phyloP scores from a whole-genome alignment of 2,888 invertebrate genomes.

The Temnothorax ravouxi region DNA sequence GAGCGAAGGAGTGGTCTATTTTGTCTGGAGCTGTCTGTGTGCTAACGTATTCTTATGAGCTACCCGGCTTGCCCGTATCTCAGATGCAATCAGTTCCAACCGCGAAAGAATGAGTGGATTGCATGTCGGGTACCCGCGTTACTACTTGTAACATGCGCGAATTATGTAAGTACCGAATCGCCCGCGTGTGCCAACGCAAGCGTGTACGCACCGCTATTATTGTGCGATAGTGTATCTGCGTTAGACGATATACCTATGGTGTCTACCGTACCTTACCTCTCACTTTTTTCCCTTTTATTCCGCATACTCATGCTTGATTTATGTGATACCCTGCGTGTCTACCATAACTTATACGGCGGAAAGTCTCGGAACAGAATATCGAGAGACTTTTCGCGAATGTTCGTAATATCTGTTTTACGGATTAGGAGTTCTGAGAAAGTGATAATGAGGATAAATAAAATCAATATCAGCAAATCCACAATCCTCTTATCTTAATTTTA shows the following conservation, averaged over 20 bases:
- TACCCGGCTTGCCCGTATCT: conserved; percentile 20
- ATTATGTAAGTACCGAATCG: conserved; percentile 69
- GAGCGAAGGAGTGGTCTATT: conserved; percentile 34
- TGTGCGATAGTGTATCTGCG: conserved; percentile 59
- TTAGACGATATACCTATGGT: conserved; percentile 48
- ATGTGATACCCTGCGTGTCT: conserved; percentile 37
- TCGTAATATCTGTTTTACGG: not conserved
- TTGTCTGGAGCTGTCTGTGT: conserved; percentile 26
- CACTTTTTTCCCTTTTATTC: conserved; percentile 41
- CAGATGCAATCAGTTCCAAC: conserved; percentile 30
- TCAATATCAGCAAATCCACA: not conserved
- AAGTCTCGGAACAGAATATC: conserved; percentile 21
- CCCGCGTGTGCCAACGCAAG: conserved; percentile 23
- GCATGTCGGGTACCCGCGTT: conserved; percentile 45
- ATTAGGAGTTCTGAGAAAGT: not conserved
- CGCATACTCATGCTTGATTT: conserved; percentile 60
- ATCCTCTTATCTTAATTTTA: not conserved
- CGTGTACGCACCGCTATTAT: conserved; percentile 47
- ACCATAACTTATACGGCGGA: conserved; percentile 26
- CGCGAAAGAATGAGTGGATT: conserved; percentile 58
- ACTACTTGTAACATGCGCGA: conserved; percentile 60
- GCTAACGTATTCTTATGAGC: conserved; percentile 38
- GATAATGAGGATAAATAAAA: not conserved
- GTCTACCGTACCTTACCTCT: conserved; percentile 50
- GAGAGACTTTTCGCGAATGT: conserved; percentile 22